Base-by-base conservation (phyloP, 2,113 vertebrate species). In the Rhabdomys dilectus region DNA sequence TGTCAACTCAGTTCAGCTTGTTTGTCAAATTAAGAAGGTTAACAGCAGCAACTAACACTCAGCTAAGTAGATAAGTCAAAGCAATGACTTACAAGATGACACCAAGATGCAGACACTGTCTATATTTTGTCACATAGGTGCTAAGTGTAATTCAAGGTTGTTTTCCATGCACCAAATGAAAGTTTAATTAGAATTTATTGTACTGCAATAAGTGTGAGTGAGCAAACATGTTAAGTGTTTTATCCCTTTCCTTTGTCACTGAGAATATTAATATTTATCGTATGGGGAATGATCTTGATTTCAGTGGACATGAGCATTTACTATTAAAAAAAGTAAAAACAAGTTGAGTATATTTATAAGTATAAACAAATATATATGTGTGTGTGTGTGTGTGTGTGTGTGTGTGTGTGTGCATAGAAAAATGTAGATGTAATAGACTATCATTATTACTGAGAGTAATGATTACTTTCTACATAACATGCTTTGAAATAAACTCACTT, bases 291-390 rank as follows among this genome's bases (percentile, higher is more conserved):
- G 60, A 53, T 91, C 10, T 82, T 87, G 21, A 84, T 96, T 93
- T 96, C 82, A 64, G 45, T 42, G 96, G 81, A 82, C 60, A 51
- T 45, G 19, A 96, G 7, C 22, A 82, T 88, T 93, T 95, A 81
- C n/a, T 96, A 51, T 91, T 84, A 87, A 94, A 96, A 75, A 45
- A 92, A 92, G 26, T 42, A 91, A 92, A 95, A 77, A 66, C 68
- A 85, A 94, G 56, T 77, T 89, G 91, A 96, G 39, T 85, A 7
- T 31, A 24, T 17, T 22, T 39, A 26, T 60, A 39, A 26, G 7
- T 82, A n/a, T n/a, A 24, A n/a, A 60, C 56, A 82, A 26, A 21
- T 11, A 13, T 10, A 34, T 10, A n/a, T n/a, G n/a, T n/a, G n/a
- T n/a, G n/a, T n/a, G n/a, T n/a, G n/a, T n/a, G n/a, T n/a, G n/a